These are phyloP conservation scores for Candoia aspera DNA, from an alignment of 2,113 vertebrate species.

Conservation along the genomic window DNA sequence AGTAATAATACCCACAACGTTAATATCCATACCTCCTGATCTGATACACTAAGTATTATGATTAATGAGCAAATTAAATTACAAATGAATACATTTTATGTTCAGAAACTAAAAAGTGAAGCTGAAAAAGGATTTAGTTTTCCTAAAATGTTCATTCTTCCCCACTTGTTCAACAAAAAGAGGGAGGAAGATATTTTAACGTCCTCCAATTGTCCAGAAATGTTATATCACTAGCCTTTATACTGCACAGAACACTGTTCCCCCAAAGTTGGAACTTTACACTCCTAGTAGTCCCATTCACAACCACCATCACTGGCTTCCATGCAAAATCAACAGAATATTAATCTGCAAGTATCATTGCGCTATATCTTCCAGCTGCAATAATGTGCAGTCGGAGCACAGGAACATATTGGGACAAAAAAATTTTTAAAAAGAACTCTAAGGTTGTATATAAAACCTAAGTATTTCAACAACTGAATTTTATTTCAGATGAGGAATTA, in stretches of 20 bases:
- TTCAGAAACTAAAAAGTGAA: no score
- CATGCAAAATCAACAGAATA: background rate
- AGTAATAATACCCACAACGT: no score
- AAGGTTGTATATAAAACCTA: background rate
- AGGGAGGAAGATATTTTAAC: no score
- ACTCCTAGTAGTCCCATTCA: background rate
- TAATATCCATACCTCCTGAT: no score
- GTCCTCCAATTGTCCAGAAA: no score
- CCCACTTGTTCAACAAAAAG: no score
- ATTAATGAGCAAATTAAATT: no score
- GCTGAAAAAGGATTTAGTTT: no score
- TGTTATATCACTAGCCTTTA: no score
- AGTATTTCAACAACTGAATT: background rate
- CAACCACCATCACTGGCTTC: background rate
- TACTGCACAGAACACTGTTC: background rate
- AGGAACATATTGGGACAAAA: background rate
- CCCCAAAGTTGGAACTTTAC: background rate
- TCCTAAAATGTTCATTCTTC: no score
- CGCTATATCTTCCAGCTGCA: background rate
- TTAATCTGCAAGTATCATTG: background rate
- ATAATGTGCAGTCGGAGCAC: background rate
- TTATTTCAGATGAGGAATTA: background rate
- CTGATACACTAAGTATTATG: no score
- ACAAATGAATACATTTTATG: no score
- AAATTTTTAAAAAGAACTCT: background rate